Base-by-base conservation (phyloP, 2,113 vertebrate genomes). In the Neomonachus schauinslandi region DNA sequence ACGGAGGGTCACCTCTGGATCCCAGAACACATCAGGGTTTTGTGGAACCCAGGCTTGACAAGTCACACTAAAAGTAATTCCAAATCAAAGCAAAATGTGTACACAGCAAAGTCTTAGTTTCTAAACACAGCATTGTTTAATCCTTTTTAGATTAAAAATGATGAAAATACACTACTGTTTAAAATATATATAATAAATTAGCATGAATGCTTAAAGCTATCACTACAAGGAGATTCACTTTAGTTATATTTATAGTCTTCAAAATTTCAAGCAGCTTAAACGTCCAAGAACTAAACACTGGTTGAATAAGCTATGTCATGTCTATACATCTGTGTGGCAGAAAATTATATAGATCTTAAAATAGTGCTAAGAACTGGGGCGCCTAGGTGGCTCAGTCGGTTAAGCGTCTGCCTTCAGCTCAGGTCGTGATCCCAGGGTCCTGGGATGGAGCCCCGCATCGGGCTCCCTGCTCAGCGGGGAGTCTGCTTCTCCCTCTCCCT, bases 121-220 rank as follows among this genome's bases (percentile, higher is more conserved):
- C 67, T 42, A 94, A 86, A 81, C 22, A 79, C 5, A 79, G 42
- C 49, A 51, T 2, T 46, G 9, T 46, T 61, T 94, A 77, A 57
- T 92, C 22, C 26, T 72, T 82, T 79, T 83, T 49, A 95, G n/a
- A 92, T 81, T 81, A 69, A 89, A 96, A 92, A 65, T 88, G 53
- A 83, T 72, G 15, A 51, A 33, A 89, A 77, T 31, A 67, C 7
- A 86, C 13, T 26, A 33, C 11, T 49, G n/a, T 86, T 94, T 80
- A 87, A 94, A 82, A 84, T 59, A 74, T 4, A 69, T 22, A 31
- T 77, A 80, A 74, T 79, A 82, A 88, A 63, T 21, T 26, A 85
- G 53, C 59, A 92, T 28, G 28, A 81, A 72, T 74, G 59, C 31
- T 85, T 92, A 46, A 88, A 79, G 91, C 42, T 85, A 74, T 51